A percentile compares a stretch with the other conserved stretches of the same genome.
Conservation (phyloP, 2,113 vertebrate species). For the Phyllopteryx taeniolatus region DNA sequence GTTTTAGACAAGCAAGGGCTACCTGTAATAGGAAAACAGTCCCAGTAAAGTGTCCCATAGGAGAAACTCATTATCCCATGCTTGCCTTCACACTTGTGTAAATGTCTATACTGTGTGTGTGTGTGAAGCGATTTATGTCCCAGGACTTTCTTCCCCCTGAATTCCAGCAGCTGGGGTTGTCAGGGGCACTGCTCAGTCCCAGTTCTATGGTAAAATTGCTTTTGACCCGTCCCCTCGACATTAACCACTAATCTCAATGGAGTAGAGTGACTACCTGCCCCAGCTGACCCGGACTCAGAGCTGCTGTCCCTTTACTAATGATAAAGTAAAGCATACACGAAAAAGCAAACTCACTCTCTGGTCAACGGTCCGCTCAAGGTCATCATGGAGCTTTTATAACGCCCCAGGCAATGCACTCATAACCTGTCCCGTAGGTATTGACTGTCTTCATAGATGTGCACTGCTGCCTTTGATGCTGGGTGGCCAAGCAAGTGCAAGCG, state of each 20-base stretch:
- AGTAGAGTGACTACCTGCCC: conserved; percentile 34
- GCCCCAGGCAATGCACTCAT: conserved; percentile 38
- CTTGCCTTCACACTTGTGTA: conserved; percentile 18
- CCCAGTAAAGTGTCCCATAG: not conserved
- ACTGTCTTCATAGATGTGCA: conserved; percentile 36
- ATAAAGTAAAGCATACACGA: conserved; percentile 17
- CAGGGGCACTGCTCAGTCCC: conserved; percentile 63
- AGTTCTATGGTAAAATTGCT: conserved; percentile 70
- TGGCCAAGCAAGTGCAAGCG: conserved; percentile 13
- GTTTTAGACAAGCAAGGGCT: not conserved
- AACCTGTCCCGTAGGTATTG: conserved; percentile 54
- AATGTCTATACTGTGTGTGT: conserved; percentile 55
- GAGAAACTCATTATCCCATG: conserved; percentile 21
- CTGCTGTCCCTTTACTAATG: conserved; percentile 36
- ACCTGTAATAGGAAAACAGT: not conserved
- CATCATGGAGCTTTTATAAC: conserved; percentile 49
- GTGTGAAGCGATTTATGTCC: conserved; percentile 60
- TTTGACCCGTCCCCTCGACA: conserved; percentile 31
- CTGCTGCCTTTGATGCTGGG: conserved; percentile 44
- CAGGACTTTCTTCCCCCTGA: conserved; percentile 70
- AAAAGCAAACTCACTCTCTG: conserved; percentile 38
- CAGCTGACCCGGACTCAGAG: conserved; percentile 30
- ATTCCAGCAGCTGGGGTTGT: conserved; percentile 69
- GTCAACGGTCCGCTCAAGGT: conserved; percentile 25
- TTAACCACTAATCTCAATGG: conserved; percentile 63